Evolutionary conservation across 2,797 vertebrate genomes (phyloP), one percentile per base, ranked within the genome.

Genomic region (Euthynnus affinis): DNA sequence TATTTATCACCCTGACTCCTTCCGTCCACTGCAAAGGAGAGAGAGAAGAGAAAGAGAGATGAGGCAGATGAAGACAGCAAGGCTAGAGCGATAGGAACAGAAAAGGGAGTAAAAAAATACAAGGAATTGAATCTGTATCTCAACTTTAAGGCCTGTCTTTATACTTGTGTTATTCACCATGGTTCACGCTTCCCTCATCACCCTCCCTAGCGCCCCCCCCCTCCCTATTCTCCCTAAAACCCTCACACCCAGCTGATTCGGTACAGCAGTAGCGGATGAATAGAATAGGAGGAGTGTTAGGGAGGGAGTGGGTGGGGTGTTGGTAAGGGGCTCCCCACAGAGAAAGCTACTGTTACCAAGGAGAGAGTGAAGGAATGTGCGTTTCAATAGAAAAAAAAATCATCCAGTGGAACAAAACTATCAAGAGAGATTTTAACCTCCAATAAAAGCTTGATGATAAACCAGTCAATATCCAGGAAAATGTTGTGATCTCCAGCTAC

Each of bases 1-100:
- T 92, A 93, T 94, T 93, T 92, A 94, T 94, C 91, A 94, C 90
- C 87, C 88, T 80, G 81, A 88, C 83, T 91, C 77, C 83, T 84
- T 88, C 91, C 74, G 79, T 92, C 91, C 90, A 87, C 88, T 85
- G 80, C 88, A 85, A 89, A 77, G 71, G 74, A 86, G 83, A 87
- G 82, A 67, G 59, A 68, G 68, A 70, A 67, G 68, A 61, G 71
- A 48, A 76, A 18, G 62, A 42, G 63, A 46, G 84, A 76, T 57
- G 44, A 66, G 55, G 52, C 23, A 61, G 86, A 91, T 88, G 82
- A 90, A 88, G 87, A 87, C 74, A 77, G 82, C 56, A 81, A 71
- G 34, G 76, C 69, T 57, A 55, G 57, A 65, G 72, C 13, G 2
- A 69, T 73, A 84, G 73, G 82, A 82, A 82, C 46, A 74, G 70